These are phyloP conservation scores for Syrista parreyssii DNA, from an alignment of 2,888 invertebrate species.

Conservation along the genomic window DNA sequence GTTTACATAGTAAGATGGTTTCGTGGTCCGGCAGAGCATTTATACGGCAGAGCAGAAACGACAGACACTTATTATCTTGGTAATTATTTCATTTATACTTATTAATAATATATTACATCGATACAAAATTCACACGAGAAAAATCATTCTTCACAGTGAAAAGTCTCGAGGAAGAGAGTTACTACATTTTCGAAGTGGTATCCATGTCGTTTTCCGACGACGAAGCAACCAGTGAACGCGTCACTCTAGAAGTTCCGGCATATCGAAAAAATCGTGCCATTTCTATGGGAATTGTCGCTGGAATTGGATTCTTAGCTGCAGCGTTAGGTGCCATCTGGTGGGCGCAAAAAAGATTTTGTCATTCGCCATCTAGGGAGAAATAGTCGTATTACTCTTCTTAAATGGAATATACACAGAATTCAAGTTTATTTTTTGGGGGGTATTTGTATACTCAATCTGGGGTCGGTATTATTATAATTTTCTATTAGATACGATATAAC, in stretches of 20 bases:
- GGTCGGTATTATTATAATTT: neutral
- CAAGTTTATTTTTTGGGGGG: neutral
- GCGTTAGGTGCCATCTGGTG: slow-evolving; percentile 74
- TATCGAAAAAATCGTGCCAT: slow-evolving; percentile 78
- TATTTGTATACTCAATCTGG: neutral
- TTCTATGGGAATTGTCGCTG: slow-evolving; percentile 78
- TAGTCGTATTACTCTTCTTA: neutral
- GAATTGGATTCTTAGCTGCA: slow-evolving; percentile 75
- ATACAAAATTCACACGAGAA: neutral
- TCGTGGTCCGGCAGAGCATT: slow-evolving; percentile 72
- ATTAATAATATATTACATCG: neutral
- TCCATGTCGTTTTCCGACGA: slow-evolving; percentile 74
- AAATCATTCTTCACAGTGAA: slow-evolving; percentile 69
- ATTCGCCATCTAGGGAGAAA: slow-evolving; percentile 27
- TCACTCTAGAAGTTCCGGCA: slow-evolving; percentile 76
- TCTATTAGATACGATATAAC: neutral
- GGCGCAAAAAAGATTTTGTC: slow-evolving; percentile 66
- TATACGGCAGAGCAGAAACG: slow-evolving; percentile 77
- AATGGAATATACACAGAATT: neutral
- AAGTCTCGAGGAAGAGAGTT: slow-evolving; percentile 77
- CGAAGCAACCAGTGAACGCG: slow-evolving; percentile 73
- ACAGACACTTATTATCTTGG: slow-evolving; percentile 76
- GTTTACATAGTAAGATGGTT: slow-evolving; percentile 80
- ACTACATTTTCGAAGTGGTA: slow-evolving; percentile 80
- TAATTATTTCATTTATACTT: slow-evolving; percentile 33